These are phyloP conservation scores for Synanthedon tipuliformis DNA, from an alignment of 2,888 invertebrate species.

Conservation along the genomic window DNA sequence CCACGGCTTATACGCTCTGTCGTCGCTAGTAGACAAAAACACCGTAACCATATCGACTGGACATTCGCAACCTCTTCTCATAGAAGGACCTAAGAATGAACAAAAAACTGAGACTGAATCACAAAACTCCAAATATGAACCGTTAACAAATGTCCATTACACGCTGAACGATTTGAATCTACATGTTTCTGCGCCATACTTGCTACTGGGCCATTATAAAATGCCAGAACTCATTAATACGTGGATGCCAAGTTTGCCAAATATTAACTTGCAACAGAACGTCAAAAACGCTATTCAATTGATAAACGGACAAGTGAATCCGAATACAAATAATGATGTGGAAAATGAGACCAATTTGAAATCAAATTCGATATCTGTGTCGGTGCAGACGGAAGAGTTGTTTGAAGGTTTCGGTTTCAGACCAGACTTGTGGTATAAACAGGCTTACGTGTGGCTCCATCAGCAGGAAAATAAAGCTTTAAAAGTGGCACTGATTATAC, in stretches of 20 bases:
- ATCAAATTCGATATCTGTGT: constrained; percentile 54
- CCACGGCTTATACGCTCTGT: constrained; percentile 91
- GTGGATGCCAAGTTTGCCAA: constrained; percentile 54
- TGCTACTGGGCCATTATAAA: constrained; percentile 77
- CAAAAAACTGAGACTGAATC: constrained; percentile 17
- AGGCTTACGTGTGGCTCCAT: constrained; percentile 73
- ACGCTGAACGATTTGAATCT: constrained; percentile 52
- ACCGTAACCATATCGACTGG: constrained; percentile 84
- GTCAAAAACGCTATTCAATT: constrained; percentile 33
- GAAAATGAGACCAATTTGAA: constrained; percentile 59
- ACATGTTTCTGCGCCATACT: constrained; percentile 53
- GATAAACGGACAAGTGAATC: constrained; percentile 52
- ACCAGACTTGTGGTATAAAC: constrained; percentile 52
- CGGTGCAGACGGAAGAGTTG: constrained; percentile 71
- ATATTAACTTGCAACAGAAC: constrained; percentile 33
- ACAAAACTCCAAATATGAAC: constrained; percentile 45
- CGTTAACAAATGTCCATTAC: constrained; percentile 61
- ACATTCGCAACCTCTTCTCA: constrained; percentile 75
- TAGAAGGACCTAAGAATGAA: constrained; percentile 75
- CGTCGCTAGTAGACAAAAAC: constrained; percentile 91
- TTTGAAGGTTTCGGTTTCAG: constrained; percentile 51
- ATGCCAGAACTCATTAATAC: constrained; percentile 72
- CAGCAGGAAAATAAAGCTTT: constrained; percentile 82
- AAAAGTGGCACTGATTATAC: constrained; percentile 76
- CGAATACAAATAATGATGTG: constrained; percentile 38